A percentile compares a stretch with the other conserved stretches of the same genome.
These are phyloP conservation scores for Drosophila koepferae DNA, from an alignment of 2,888 invertebrate genomes.

Conservation along the genomic window DNA sequence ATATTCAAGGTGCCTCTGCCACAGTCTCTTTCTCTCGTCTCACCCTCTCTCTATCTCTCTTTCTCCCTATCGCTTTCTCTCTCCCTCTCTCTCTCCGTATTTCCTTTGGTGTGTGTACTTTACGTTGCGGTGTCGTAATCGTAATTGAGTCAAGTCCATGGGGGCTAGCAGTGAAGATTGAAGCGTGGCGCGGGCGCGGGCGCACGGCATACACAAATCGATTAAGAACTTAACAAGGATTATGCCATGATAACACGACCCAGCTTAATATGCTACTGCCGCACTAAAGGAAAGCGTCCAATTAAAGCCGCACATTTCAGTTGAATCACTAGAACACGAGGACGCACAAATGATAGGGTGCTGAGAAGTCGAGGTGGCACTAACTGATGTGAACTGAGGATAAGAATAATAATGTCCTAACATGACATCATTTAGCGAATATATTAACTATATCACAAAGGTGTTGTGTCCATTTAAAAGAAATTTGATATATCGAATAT, in stretches of 20 bases:
- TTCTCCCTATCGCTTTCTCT: no score
- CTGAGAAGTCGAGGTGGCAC: constrained; percentile 23
- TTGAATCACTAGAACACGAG: constrained; percentile 20
- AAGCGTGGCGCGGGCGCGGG: not conserved
- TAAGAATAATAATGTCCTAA: constrained; percentile 5
- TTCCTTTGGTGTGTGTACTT: not conserved
- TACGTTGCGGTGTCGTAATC: constrained; percentile 58
- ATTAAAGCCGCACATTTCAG: constrained; percentile 51
- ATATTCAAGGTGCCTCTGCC: constrained; percentile 27
- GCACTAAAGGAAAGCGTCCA: constrained; percentile 43
- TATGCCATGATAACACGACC: constrained; percentile 56
- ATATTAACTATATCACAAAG: not conserved
- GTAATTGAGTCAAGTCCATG: constrained; percentile 67
- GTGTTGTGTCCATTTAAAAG: not conserved
- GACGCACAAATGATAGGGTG: constrained; percentile 14
- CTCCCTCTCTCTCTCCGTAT: not conserved
- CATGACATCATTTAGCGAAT: constrained; percentile 12
- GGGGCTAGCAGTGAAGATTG: not conserved
- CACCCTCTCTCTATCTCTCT: not conserved
- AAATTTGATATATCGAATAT: not conserved
- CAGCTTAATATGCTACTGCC: constrained; percentile 52
- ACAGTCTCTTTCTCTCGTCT: not conserved
- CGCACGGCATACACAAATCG: constrained; percentile 61
- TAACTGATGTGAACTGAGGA: not conserved
- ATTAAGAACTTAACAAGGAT: constrained; percentile 74